These are phyloP conservation scores for Prosapia bicincta DNA, from an alignment of 2,888 invertebrate genomes.

Conservation along the genomic window DNA sequence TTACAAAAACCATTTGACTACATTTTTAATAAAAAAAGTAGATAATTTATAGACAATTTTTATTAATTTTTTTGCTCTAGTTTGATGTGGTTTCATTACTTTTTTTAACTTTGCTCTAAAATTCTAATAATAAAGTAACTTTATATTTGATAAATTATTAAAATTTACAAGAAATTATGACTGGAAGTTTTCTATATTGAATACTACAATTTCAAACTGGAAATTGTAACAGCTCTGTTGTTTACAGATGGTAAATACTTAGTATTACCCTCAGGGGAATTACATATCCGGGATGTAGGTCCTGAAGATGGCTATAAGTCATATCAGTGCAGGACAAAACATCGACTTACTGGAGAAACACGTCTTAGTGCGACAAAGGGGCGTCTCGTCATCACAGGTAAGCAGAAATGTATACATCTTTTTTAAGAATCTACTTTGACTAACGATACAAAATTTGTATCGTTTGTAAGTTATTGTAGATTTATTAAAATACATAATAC, in stretches of 20 bases:
- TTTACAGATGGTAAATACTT: slow-evolving; percentile 87
- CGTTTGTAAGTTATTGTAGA: background rate
- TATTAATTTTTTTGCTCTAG: no score
- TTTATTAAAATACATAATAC: background rate
- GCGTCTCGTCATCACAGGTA: slow-evolving; percentile 92
- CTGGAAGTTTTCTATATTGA: background rate
- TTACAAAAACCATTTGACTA: no score
- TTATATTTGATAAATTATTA: no score
- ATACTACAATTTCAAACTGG: background rate
- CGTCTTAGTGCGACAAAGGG: slow-evolving; percentile 90
- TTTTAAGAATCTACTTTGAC: background rate
- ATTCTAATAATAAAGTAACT: no score
- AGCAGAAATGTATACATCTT: slow-evolving; percentile 47
- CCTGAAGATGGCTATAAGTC: slow-evolving; percentile 93
- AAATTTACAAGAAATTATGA: no score
- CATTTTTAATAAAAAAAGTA: no score
- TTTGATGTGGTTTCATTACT: no score
- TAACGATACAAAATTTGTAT: background rate
- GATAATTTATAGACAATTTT: no score
- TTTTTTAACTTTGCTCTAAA: no score
- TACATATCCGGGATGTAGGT: slow-evolving; percentile 93
- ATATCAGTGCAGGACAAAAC: slow-evolving; percentile 91
- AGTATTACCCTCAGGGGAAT: slow-evolving; percentile 90
- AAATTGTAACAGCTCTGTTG: background rate
- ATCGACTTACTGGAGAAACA: slow-evolving; percentile 89